These are phyloP conservation scores for Spea bombifrons DNA, from an alignment of 2,113 vertebrate species.

Conservation along the genomic window DNA sequence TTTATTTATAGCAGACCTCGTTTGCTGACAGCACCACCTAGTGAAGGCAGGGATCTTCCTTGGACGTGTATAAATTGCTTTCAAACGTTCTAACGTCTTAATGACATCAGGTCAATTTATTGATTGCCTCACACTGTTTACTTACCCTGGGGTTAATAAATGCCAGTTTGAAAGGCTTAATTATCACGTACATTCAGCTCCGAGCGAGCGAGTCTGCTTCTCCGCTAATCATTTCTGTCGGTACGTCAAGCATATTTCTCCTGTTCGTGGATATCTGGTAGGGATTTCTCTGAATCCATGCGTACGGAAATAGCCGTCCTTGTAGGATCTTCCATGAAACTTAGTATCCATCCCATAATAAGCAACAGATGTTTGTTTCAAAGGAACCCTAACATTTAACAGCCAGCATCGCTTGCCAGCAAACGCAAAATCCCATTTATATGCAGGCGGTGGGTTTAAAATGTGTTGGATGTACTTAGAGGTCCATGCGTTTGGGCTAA, in stretches of 20 bases:
- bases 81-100: neutral
- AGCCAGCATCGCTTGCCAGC: no score
- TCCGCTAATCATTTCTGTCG: neutral
- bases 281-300: neutral
- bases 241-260: neutral
- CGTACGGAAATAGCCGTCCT: neutral
- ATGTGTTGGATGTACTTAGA: no score
- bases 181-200: neutral
- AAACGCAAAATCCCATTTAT: no score
- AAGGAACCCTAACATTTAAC: no score
- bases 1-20: neutral
- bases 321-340: neutral
- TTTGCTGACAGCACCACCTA: slow-evolving; percentile 12
- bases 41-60: neutral
- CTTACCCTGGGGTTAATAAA: slow-evolving; percentile 9
- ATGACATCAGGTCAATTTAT: neutral
- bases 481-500: no score
- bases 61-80: neutral
- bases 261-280: neutral
- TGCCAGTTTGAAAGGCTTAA: neutral
- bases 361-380: no score
- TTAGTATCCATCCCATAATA: neutral
- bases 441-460: no score
- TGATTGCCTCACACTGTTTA: slow-evolving; percentile 15
- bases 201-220: neutral